A percentile compares a stretch with the other conserved stretches of the same genome.
Evolutionary conservation across 2,888 invertebrate genomes (phyloP).

Genomic region (Leptopilina drosophilae): DNA sequence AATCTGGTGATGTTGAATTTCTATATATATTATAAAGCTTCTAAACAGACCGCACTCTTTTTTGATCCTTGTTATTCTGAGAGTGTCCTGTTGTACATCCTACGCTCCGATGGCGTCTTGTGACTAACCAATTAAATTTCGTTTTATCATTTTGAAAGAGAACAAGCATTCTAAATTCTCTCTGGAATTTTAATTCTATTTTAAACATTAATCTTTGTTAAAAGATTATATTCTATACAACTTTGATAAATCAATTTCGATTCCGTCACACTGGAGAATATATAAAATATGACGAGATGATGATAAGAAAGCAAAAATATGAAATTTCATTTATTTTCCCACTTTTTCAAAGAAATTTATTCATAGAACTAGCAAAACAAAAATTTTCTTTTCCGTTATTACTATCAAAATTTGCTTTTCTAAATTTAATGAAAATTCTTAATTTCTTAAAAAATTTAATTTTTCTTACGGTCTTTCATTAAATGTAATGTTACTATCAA

Average conservation of each 20-base stretch:
- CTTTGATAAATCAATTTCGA: background rate
- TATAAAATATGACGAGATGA: background rate
- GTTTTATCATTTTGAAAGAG: conserved; percentile 1
- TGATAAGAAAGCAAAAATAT: background rate
- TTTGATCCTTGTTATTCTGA: conserved; percentile 32
- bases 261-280: background rate
- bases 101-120: conserved; percentile 14
- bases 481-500: no score
- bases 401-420: no score
- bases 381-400: no score
- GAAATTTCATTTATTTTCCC: no score
- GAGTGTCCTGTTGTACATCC: conserved; percentile 29
- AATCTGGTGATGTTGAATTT: conserved; percentile 4
- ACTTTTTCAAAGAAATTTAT: no score
- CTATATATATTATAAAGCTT: background rate
- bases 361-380: no score
- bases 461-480: no score
- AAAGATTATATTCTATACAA: background rate
- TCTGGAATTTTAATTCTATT: background rate
- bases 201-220: conserved; percentile 2
- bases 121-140: conserved; percentile 20
- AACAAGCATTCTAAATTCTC: conserved; percentile 27
- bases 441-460: no score
- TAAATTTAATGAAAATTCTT: no score
- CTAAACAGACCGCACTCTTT: conserved; percentile 21